Conservation (phyloP, 1,140 invertebrate species). For the Papilio xuthus region DNA sequence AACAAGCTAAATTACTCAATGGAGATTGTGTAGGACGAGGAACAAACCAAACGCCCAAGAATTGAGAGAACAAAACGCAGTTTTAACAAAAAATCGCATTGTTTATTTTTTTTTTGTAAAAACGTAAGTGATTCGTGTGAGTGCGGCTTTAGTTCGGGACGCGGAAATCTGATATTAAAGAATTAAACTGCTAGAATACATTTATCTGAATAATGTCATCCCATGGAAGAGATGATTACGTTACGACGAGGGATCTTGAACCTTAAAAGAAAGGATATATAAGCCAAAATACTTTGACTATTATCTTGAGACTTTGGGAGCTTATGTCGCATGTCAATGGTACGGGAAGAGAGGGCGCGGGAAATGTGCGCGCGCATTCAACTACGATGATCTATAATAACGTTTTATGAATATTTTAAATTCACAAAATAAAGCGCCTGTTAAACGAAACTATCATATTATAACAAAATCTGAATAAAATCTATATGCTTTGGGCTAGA, state of each 20-base stretch:
- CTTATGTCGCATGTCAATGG: slow-evolving; percentile 54
- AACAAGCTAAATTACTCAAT: background rate
- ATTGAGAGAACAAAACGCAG: background rate
- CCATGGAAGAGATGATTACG: slow-evolving; percentile 18
- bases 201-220: slow-evolving; percentile 66
- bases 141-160: background rate
- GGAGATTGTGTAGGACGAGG: no score
- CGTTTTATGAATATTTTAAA: slow-evolving; percentile 40
- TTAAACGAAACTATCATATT: background rate
- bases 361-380: slow-evolving; percentile 48
- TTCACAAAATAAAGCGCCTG: background rate
- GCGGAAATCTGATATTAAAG: slow-evolving; percentile 50
- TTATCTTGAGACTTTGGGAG: slow-evolving; percentile 46
- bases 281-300: background rate
- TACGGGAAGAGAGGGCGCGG: slow-evolving; percentile 41
- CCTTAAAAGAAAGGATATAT: background rate
- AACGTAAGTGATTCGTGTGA: background rate
- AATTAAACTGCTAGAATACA: slow-evolving; percentile 73
- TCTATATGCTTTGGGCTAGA: no score
- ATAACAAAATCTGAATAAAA: background rate
- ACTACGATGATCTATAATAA: slow-evolving; percentile 39
- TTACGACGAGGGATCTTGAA: background rate
- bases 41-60: background rate
- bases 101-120: no score
- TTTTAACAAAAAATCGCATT: no score